Evolutionary conservation across 2,888 invertebrate species (phyloP), one percentile per base, ranked within the genome.

Genomic region (Noctua janthina): DNA sequence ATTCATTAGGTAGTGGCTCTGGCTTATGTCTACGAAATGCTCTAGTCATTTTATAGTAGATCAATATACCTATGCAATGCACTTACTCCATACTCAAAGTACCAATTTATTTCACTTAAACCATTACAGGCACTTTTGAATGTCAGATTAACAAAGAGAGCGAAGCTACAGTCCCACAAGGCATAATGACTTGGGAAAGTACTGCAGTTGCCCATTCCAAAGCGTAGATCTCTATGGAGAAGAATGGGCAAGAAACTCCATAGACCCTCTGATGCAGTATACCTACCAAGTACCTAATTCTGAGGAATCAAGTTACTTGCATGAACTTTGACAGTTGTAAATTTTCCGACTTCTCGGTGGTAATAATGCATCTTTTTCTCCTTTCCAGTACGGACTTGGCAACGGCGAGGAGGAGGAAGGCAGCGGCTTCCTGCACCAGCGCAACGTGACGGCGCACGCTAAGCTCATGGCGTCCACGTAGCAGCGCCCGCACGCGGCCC

Each of bases 401-500:
- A 92, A 92, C 86, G 92, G 94, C 79, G 96, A 96, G 79, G 96
- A 96, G 74, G 96, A 97, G 70, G 98, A 98, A 86, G 97, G 98
- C 87, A 97, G 97, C 84, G 98, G 98, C 51, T 98, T 98, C 95
- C 98, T 98, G 93, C 98, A 98, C 95, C 98, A 98, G 93, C 98
- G 98, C 93, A 98, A 98, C 96, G 98, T 98, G 86, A 98, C 98
- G 66, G 98, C 98, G 84, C 98, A 98, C 82, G 98, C 98, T 79
- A 98, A 98, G 94, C 97, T 98, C 85, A 98, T 98, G 98, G 98
- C 98, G 20, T 98, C 98, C 79, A 98, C 98, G 94, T 98, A 98
- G 97, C 96, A 98, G 96, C 95, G 86, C 72, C 75, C 66, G 74
- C 62, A 23, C 74, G 67, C 84, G 56, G 11, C 13, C 13, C 56